phyloP scores from a whole-genome alignment of 1,140 invertebrate species.

The Pseudachorutes palmiensis region DNA sequence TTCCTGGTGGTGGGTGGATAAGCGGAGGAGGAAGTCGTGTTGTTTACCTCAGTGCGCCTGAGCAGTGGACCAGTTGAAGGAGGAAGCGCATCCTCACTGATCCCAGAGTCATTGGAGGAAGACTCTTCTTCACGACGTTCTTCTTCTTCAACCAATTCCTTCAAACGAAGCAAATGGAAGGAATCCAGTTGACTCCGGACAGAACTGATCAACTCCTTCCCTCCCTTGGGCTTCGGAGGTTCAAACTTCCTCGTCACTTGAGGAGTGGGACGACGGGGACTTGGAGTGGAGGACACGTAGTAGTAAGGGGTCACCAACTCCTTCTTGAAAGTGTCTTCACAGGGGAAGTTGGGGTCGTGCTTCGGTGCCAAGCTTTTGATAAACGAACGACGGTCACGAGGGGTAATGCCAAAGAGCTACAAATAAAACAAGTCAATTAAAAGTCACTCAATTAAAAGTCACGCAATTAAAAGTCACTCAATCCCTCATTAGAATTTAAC shows the following conservation, averaged over 20 bases:
- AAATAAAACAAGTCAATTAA: no score
- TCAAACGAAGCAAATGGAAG: background rate
- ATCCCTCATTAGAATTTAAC: no score
- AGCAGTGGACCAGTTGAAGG: background rate
- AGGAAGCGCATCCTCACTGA: slow-evolving; percentile 28
- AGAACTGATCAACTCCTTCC: slow-evolving; percentile 20
- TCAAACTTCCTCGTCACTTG: background rate
- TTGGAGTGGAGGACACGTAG: slow-evolving; percentile 26
- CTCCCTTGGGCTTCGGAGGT: no score
- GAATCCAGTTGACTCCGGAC: background rate
- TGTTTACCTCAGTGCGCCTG: background rate
- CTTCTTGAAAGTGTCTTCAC: slow-evolving; percentile 6
- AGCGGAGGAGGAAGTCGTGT: no score
- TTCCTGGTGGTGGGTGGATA: no score
- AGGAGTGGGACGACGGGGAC: background rate
- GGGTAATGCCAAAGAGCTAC: slow-evolving; percentile 38
- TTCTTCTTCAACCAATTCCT: background rate
- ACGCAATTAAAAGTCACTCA: no score
- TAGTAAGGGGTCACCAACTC: slow-evolving; percentile 34
- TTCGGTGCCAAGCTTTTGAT: slow-evolving; percentile 32
- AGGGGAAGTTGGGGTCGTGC: no score
- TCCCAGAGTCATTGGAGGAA: slow-evolving; percentile 35
- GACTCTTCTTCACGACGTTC: slow-evolving; percentile 32
- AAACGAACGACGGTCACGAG: slow-evolving; percentile 34
- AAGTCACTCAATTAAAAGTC: no score